These are phyloP conservation scores for Adelosebastes latens DNA, from an alignment of 2,797 vertebrate genomes.

Conservation along the genomic window DNA sequence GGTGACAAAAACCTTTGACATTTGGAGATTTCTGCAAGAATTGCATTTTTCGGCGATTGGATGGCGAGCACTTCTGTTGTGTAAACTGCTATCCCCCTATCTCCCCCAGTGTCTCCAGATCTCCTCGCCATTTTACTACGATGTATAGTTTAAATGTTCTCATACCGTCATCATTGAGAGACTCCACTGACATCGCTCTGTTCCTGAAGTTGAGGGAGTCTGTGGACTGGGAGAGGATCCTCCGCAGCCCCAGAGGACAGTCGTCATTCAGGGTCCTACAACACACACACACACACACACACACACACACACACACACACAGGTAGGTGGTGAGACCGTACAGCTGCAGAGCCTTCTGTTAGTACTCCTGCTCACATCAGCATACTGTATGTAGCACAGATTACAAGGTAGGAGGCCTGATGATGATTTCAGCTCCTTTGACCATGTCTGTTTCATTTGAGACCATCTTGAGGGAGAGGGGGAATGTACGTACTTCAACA, in stretches of 20 bases:
- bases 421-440: neutral
- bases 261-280: constrained; percentile 90
- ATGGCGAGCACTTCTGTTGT: too few species aligned
- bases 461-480: neutral
- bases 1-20: too few species aligned
- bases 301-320: neutral
- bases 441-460: neutral
- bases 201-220: constrained; percentile 92
- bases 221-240: constrained; percentile 94
- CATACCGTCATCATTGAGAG: constrained; percentile 91
- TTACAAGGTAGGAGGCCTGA: neutral
- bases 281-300: constrained; percentile 15
- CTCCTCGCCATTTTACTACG: neutral
- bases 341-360: neutral
- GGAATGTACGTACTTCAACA: too few species aligned
- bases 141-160: neutral
- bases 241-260: constrained; percentile 88
- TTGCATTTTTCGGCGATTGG: too few species aligned
- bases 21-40: too few species aligned
- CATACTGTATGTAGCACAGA: neutral
- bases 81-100: neutral
- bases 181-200: constrained; percentile 91
- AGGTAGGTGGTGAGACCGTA: too few species aligned
- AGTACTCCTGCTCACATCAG: neutral
- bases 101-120: neutral